Base-by-base conservation (phyloP, 2,888 invertebrate species). In the Drosophila borborema region DNA sequence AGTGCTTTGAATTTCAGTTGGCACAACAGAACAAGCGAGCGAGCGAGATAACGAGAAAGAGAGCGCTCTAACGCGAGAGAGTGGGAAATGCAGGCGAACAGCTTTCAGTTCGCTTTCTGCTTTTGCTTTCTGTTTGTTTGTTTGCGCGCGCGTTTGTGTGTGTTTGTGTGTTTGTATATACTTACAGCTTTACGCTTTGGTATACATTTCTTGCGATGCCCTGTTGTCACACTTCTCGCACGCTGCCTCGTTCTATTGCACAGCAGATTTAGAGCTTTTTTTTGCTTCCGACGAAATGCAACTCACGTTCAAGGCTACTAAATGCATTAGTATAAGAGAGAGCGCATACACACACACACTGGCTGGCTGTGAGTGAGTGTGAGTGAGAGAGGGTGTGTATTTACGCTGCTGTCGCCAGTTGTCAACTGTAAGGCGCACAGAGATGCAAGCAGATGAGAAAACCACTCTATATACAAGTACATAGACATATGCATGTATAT, bases 281-380 rank as follows among this genome's bases (percentile, higher is more conserved):
- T 48, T 54, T 16, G 53, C 49, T 65, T 74, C 73, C 77, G 73
- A 34, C 49, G 86, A 89, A 92, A 91, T 92, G 92, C 92, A 92
- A 91, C 92, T 92, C 91, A 92, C 90, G 92, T 92, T 92, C 92
- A 92, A 92, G 92, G 92, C 89, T 92, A 91, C 81, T 81, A 86
- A 84, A 72, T 84, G 86, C 78, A 77, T 66, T 74, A 64, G 79
- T 80, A 49, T 68, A 51, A 31, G 58, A 48, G 38, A 28, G 41
- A 40, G 34, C 41, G 65, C n/a, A 45, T 41, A 53, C 28, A 48
- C 48, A 20, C 10, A 10, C 41, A n/a, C 5, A 45, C 36, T 28
- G 28, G 38, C 36, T 18, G 34, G 46, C 28, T 18, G 41, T 43
- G 20, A 38, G 31, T 43, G 20, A 38, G 31, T 38, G n/a, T 20